Conservation (phyloP, 2,888 invertebrate species). For the Cantharis rustica region DNA sequence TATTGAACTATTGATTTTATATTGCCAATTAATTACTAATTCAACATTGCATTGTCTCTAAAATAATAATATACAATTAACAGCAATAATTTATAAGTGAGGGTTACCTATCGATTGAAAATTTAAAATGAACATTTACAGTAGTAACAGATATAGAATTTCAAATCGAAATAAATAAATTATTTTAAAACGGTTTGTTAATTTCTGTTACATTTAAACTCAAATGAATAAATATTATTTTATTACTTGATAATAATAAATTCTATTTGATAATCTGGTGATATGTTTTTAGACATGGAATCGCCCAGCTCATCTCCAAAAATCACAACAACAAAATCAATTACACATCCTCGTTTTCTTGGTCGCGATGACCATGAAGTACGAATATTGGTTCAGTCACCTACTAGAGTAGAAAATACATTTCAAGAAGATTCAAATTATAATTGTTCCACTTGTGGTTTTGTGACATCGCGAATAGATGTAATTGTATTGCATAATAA, state of each 20-base stretch:
- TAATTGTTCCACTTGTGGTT: constrained; percentile 49
- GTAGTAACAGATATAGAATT: not conserved
- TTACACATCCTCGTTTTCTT: constrained; percentile 59
- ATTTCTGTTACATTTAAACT: not conserved
- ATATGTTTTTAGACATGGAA: not conserved
- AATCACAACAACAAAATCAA: constrained; percentile 28
- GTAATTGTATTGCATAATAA: constrained; percentile 76
- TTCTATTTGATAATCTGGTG: not conserved
- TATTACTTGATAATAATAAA: not conserved
- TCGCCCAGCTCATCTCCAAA: not conserved
- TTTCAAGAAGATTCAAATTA: constrained; percentile 32
- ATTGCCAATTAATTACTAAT: not conserved
- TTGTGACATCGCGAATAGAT: constrained; percentile 71
- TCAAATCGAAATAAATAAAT: not conserved
- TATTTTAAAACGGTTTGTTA: not conserved
- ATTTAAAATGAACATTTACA: not conserved
- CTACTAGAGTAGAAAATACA: constrained; percentile 47
- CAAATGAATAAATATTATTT: not conserved
- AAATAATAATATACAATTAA: not conserved
- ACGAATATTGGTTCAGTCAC: constrained; percentile 65
- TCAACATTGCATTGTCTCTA: not conserved
- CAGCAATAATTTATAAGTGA: not conserved
- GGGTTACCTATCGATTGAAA: not conserved
- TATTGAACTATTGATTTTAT: not conserved
- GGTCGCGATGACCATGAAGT: constrained; percentile 63